Percentiles rank a stretch among this genome's conserved stretches.
Evolutionary conservation across 2,888 invertebrate genomes (phyloP).

Genomic region (Piscicola geometra): DNA sequence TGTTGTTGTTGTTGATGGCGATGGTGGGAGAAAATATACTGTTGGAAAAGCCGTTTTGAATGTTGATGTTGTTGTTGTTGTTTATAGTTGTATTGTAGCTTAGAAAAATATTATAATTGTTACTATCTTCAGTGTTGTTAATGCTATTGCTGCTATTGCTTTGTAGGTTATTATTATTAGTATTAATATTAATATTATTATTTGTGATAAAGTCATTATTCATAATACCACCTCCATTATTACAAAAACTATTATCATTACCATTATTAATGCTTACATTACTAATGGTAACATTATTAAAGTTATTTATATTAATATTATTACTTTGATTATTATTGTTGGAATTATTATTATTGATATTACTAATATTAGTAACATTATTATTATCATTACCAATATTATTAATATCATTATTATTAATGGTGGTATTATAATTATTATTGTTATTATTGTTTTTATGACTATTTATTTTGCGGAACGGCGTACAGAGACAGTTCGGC

Average conservation of each 20-base stretch:
- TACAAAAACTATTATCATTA: background rate
- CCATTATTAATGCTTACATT: background rate
- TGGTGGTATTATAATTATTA: constrained; percentile 16
- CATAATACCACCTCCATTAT: background rate
- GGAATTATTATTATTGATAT: background rate
- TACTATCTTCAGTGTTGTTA: background rate
- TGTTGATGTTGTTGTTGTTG: background rate
- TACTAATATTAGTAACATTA: background rate
- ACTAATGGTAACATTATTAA: background rate
- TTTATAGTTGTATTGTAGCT: background rate
- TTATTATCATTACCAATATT: constrained; percentile 16
- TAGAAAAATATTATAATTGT: background rate
- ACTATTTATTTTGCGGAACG: constrained; percentile 75
- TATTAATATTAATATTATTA: background rate
- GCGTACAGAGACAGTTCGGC: constrained; percentile 92
- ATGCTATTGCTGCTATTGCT: background rate
- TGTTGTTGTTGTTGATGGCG: background rate
- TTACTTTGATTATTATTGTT: background rate
- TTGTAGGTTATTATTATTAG: background rate
- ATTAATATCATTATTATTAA: constrained; percentile 4
- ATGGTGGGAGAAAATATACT: background rate
- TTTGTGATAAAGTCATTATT: background rate
- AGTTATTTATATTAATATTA: background rate
- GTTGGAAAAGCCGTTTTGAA: background rate
- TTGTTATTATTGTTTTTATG: background rate